Evolutionary conservation across 1,140 invertebrate species (phyloP).

Genomic region (Leptinotarsa lineolata): DNA sequence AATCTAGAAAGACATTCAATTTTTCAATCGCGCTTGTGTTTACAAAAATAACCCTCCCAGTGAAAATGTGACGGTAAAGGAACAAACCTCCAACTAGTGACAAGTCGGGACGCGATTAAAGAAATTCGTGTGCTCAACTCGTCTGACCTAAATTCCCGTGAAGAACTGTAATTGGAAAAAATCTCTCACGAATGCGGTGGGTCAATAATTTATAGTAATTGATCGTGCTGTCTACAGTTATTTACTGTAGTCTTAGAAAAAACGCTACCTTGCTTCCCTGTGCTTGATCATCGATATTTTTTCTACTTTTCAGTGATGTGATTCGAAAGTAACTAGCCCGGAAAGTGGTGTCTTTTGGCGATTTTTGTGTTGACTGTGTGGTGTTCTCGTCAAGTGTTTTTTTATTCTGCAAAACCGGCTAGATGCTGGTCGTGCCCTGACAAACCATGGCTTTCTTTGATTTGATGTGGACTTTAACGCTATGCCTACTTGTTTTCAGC

Average conservation of each 20-base stretch:
- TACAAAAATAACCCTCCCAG: not conserved
- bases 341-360: not conserved
- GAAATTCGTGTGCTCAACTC: not conserved
- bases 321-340: not conserved
- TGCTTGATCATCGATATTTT: not conserved
- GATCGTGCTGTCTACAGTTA: not conserved
- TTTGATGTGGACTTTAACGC: constrained; percentile 10
- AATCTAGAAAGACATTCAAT: not conserved
- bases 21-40: not conserved
- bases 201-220: constrained; percentile 20
- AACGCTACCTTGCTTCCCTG: not conserved
- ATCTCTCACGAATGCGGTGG: not conserved
- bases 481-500: not conserved
- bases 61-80: not conserved
- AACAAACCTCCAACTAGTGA: not conserved
- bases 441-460: not conserved
- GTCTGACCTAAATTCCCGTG: constrained; percentile 12
- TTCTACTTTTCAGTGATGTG: not conserved
- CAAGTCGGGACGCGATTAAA: not conserved
- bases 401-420: not conserved
- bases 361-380: not conserved
- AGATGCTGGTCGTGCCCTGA: constrained; percentile 15
- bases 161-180: constrained; percentile 18
- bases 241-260: constrained; percentile 10
- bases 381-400: not conserved